Evolutionary conservation across 2,888 invertebrate species (phyloP).

Genomic region (Polyommatus icarus): DNA sequence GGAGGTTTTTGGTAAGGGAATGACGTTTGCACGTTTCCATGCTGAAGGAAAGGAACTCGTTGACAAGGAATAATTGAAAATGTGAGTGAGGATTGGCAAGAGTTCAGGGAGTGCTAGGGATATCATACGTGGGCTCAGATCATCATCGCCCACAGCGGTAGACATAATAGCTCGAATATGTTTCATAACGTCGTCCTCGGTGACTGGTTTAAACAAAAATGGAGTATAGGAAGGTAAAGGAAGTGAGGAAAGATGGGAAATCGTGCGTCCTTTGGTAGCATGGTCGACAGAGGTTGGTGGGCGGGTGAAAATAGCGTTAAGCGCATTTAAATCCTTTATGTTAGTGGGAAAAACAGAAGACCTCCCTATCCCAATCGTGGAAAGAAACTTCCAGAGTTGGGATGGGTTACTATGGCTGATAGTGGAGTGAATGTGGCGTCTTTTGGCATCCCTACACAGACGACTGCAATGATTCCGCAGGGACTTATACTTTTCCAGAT

Average conservation of each 20-base stretch:
- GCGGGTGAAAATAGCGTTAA: not conserved
- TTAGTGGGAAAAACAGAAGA: not conserved
- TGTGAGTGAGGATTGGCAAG: constrained; percentile 6
- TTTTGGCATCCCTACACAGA: not conserved
- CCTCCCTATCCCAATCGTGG: not conserved
- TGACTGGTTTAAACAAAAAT: constrained; percentile 4
- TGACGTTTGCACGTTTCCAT: not conserved
- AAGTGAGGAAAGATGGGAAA: not conserved
- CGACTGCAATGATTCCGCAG: not conserved
- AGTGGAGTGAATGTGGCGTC: not conserved
- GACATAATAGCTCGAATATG: too few species aligned
- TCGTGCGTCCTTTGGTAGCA: not conserved
- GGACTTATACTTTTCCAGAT: not conserved
- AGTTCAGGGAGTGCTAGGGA: not conserved
- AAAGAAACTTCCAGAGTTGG: not conserved
- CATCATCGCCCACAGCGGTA: not conserved
- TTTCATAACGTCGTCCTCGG: not conserved
- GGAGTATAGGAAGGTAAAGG: not conserved
- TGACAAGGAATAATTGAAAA: not conserved
- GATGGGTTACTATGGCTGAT: not conserved
- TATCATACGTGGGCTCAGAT: not conserved
- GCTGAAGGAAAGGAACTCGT: not conserved
- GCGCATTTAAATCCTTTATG: not conserved
- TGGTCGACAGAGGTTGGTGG: not conserved
- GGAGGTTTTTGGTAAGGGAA: too few species aligned